Conservation (phyloP, 2,797 vertebrate genomes). For the Taenioides sp. region DNA sequence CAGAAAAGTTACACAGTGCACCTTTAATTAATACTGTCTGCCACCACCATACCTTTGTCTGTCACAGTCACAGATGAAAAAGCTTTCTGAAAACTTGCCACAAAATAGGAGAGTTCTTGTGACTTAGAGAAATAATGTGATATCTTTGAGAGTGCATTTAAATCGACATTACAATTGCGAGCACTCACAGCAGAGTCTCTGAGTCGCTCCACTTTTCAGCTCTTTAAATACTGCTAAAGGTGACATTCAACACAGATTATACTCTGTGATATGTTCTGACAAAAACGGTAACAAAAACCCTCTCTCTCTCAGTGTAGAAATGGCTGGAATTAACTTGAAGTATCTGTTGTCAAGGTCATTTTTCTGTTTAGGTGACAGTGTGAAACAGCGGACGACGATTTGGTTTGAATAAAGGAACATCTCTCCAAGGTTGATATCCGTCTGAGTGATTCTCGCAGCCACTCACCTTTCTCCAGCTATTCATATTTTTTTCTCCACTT, state of each 20-base stretch:
- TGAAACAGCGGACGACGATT: slow-evolving; percentile 1
- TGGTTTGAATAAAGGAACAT: slow-evolving; percentile 40
- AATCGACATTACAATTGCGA: not conserved
- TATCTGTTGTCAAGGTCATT: slow-evolving; percentile 24
- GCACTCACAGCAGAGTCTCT: not conserved
- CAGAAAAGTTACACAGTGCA: no score
- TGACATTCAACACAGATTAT: slow-evolving; percentile 3
- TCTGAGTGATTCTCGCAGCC: slow-evolving; percentile 9
- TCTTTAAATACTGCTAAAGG: not conserved
- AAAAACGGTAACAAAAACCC: slow-evolving; percentile 1
- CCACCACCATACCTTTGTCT: not conserved
- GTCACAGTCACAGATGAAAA: not conserved
- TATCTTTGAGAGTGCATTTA: not conserved
- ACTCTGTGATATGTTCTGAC: not conserved
- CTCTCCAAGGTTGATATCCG: slow-evolving; percentile 37
- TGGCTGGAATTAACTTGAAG: not conserved
- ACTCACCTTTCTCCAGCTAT: slow-evolving; percentile 27
- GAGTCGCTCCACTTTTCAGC: not conserved
- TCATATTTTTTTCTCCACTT: not conserved
- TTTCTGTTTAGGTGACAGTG: slow-evolving; percentile 21
- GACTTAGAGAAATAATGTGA: not conserved
- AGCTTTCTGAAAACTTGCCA: not conserved
- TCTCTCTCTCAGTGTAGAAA: not conserved
- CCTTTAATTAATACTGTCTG: no score
- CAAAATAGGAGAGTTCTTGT: not conserved